phyloP scores from a whole-genome alignment of 2,888 invertebrate genomes.

The Escarpia spicata region DNA sequence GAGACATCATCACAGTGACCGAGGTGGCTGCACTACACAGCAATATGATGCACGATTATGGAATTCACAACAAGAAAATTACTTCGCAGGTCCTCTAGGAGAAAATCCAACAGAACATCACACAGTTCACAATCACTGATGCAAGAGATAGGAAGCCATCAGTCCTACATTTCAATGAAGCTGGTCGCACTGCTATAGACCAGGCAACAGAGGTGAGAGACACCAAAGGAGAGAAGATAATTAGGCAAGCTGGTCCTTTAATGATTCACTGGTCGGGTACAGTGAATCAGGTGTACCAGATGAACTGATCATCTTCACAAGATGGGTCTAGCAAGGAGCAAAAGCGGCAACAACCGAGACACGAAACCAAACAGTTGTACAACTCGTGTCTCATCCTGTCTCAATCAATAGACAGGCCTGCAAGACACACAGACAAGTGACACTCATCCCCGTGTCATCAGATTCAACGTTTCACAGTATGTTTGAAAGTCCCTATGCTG shows the following conservation, averaged over 20 bases:
- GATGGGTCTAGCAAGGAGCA: neutral
- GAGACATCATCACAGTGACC: neutral
- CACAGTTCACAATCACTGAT: neutral
- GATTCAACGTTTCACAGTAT: neutral
- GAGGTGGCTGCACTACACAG: neutral
- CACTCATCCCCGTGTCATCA: neutral
- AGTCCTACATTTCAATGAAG: neutral
- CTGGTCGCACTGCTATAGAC: neutral
- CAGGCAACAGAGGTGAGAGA: neutral
- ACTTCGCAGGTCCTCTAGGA: neutral
- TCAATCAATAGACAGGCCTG: neutral
- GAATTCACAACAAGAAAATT: neutral
- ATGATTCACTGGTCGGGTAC: neutral
- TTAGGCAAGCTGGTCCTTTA: neutral
- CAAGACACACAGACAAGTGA: neutral
- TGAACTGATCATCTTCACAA: neutral
- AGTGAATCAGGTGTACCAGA: neutral
- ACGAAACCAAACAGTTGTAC: neutral
- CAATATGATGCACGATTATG: neutral
- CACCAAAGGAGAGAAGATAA: neutral
- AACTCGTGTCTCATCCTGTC: neutral
- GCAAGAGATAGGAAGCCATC: neutral
- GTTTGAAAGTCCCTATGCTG: slow-evolving; percentile 6
- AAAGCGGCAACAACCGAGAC: neutral
- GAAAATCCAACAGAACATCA: neutral